Conservation (phyloP, 2,888 invertebrate genomes). For the Clitarchus hookeri region DNA sequence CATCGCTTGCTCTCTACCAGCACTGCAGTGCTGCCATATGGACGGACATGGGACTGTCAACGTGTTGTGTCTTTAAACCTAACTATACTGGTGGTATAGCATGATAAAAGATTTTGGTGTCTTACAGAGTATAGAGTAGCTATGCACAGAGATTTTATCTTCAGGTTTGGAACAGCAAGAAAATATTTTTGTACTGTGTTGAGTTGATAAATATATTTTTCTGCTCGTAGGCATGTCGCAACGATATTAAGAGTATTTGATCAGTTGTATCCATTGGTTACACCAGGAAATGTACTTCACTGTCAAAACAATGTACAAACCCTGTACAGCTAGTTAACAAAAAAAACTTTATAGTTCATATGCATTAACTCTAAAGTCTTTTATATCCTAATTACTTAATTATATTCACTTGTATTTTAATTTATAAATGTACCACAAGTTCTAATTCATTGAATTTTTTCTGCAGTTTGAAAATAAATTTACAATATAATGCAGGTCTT, state of each 20-base stretch:
- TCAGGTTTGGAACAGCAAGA: not conserved
- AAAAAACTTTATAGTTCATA: not conserved
- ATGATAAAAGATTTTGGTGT: not conserved
- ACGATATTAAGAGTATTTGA: not conserved
- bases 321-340: too few species aligned
- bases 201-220: not conserved
- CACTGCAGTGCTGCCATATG: not conserved
- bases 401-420: not conserved
- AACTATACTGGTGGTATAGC: conserved; percentile 5
- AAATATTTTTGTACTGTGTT: conserved; percentile 2
- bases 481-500: too few species aligned
- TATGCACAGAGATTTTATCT: not conserved
- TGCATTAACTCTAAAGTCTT: not conserved
- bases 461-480: not conserved
- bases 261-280: not conserved
- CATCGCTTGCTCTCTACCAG: conserved; percentile 20
- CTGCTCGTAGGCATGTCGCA: not conserved
- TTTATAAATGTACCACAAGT: not conserved
- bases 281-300: not conserved
- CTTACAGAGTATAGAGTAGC: not conserved
- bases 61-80: conserved; percentile 2
- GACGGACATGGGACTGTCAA: too few species aligned
- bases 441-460: not conserved
- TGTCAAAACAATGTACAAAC: too few species aligned
- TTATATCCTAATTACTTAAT: not conserved